phyloP scores from a whole-genome alignment of 2,888 invertebrate genomes.

The Parnassius glacialis region DNA sequence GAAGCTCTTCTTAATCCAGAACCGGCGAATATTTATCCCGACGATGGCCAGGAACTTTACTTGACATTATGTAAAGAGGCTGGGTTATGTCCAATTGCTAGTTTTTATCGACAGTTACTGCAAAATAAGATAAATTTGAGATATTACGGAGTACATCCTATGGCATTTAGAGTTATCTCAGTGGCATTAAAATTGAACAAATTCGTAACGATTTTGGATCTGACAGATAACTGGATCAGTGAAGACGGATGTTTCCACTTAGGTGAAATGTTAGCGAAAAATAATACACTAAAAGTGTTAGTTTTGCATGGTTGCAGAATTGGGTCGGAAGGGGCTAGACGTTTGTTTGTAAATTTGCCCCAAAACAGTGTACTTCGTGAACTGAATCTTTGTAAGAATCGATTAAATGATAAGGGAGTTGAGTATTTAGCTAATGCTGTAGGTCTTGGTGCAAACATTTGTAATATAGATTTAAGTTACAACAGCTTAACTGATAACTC shows the following conservation, averaged over 20 bases:
- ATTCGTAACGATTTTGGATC: slow-evolving; percentile 38
- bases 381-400: slow-evolving; percentile 38
- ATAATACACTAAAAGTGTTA: slow-evolving; percentile 38
- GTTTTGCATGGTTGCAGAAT: slow-evolving; percentile 44
- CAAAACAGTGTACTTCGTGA: slow-evolving; percentile 36
- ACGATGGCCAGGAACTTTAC: slow-evolving; percentile 52
- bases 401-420: slow-evolving; percentile 38
- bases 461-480: slow-evolving; percentile 41
- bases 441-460: slow-evolving; percentile 33
- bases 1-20: slow-evolving; percentile 43
- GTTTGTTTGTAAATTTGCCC: slow-evolving; percentile 33
- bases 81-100: slow-evolving; percentile 38
- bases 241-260: slow-evolving; percentile 45
- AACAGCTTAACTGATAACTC: slow-evolving; percentile 43
- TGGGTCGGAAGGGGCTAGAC: slow-evolving; percentile 36
- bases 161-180: slow-evolving; percentile 36
- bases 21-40: slow-evolving; percentile 38
- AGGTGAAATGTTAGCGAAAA: slow-evolving; percentile 40
- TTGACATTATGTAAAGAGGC: slow-evolving; percentile 44
- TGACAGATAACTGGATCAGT: slow-evolving; percentile 44
- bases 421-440: slow-evolving; percentile 37
- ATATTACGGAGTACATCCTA: slow-evolving; percentile 33
- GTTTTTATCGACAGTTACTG: slow-evolving; percentile 42
- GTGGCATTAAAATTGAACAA: slow-evolving; percentile 36
- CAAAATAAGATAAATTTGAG: slow-evolving; percentile 41